Percentiles rank a stretch among this genome's conserved stretches.
phyloP scores from a whole-genome alignment of 2,888 invertebrate genomes.

The Tiliacea aurago region DNA sequence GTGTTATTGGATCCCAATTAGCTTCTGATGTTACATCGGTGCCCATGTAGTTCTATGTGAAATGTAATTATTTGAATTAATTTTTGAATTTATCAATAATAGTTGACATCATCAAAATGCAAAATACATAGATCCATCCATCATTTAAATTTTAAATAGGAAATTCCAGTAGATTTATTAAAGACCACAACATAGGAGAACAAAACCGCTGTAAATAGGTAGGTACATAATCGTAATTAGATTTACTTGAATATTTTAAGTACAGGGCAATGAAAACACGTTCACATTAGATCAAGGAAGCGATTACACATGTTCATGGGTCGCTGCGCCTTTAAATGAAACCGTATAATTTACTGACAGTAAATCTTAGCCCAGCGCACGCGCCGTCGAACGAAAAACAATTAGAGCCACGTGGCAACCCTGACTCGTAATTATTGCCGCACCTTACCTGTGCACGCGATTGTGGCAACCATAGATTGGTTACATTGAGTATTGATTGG shows the following conservation, averaged over 20 bases:
- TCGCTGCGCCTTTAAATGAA: slow-evolving; percentile 73
- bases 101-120: not conserved
- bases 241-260: slow-evolving; percentile 7
- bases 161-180: not conserved
- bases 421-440: slow-evolving; percentile 72
- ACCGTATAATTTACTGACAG: slow-evolving; percentile 80
- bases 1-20: not conserved
- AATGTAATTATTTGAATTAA: not conserved
- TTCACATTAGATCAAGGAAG: slow-evolving; percentile 35
- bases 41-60: not conserved
- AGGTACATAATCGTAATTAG: not conserved
- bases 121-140: not conserved
- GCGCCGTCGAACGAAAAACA: slow-evolving; percentile 76
- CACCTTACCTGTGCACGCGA: slow-evolving; percentile 74
- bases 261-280: slow-evolving; percentile 9
- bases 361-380: slow-evolving; percentile 73
- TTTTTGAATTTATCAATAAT: not conserved
- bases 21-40: not conserved
- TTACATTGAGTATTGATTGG: slow-evolving; percentile 21
- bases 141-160: not conserved
- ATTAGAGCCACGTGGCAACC: slow-evolving; percentile 84
- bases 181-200: not conserved
- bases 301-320: slow-evolving; percentile 45
- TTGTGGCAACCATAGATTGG: slow-evolving; percentile 50
- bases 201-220: not conserved